Base-by-base conservation (phyloP, 2,888 invertebrate species). In the Morinoia aosen region DNA sequence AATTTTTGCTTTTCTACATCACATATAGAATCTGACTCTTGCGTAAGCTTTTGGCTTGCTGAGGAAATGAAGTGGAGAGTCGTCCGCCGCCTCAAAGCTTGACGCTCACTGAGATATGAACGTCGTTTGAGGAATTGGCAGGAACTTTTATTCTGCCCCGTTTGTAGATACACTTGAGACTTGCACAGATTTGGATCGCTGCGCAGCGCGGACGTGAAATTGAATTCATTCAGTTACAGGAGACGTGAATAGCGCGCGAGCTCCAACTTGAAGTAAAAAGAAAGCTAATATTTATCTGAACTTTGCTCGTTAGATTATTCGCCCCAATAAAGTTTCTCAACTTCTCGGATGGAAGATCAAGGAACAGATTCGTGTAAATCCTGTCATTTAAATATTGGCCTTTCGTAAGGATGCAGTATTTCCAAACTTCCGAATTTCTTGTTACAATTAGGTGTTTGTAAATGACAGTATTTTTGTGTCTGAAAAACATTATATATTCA, bases 241-340 rank as follows among this genome's bases (percentile, higher is more conserved):
- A 19, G 76, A 76, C 76, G 76, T 76, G 76, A 25, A 76, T 76
- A 10, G 16, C 76, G 33, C 76, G 33, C 76, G 25, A 76, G 7
- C 76, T 76, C 76, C 76, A 33, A 33, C 25, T 19, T 33, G 76
- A 76, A 10, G 25, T 76, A 8, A 76, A 76, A 76, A 76, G 76
- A 76, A 76, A 76, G 25, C 8, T 19, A 76, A 76, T 76, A 33
- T 76, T 76, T 76, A 33, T 76, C 76, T 76, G 76, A 76, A 76
- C 76, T 76, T 76, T 76, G 76, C 76, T 76, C 76, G 76, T 76
- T 76, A 76, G 76, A 76, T 76, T 76, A 76, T 76, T 76, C 76
- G 76, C 76, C 33, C 76, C 76, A 33, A 76, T 61, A 33, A 33
- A 76, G 76, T 76, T 76, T 33, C 76, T 2, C 19, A 76, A 76